Conservation (phyloP, 2,113 vertebrate species). For the Lasiurus cinereus region DNA sequence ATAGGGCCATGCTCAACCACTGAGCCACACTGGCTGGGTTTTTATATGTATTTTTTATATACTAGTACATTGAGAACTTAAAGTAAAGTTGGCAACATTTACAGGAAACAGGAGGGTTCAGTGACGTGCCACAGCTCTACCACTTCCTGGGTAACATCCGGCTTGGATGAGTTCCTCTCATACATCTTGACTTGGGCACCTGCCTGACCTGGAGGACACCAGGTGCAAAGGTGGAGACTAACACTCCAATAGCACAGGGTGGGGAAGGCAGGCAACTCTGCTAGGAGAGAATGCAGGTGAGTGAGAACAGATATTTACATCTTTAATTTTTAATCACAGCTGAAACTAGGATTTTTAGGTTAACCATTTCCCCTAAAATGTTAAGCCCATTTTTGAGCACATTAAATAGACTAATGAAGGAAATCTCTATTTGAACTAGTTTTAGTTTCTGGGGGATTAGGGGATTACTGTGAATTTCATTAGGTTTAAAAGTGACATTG, state of each 20-base stretch:
- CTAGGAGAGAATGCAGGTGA: not conserved
- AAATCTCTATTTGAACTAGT: not conserved
- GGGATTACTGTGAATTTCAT: not conserved
- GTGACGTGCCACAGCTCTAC: constrained; percentile 7
- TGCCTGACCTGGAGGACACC: not conserved
- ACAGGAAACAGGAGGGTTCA: not conserved
- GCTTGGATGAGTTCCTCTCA: constrained; percentile 52
- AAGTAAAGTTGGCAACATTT: not conserved
- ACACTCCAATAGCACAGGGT: no score
- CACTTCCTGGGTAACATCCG: constrained; percentile 71
- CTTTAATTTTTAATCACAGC: not conserved
- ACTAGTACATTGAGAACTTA: not conserved
- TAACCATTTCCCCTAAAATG: not conserved
- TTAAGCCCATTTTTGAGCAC: not conserved
- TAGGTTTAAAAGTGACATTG: not conserved
- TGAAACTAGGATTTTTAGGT: not conserved
- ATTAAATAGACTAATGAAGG: not conserved
- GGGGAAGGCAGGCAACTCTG: not conserved
- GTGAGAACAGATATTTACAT: not conserved
- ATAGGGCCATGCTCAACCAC: no score
- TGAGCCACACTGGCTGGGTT: no score
- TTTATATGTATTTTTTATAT: not conserved
- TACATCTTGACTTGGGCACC: not conserved
- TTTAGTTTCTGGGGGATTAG: not conserved
- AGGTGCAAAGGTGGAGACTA: not conserved